These are phyloP conservation scores for Cepaea nemoralis DNA, from an alignment of 1,140 invertebrate species.

Conservation along the genomic window DNA sequence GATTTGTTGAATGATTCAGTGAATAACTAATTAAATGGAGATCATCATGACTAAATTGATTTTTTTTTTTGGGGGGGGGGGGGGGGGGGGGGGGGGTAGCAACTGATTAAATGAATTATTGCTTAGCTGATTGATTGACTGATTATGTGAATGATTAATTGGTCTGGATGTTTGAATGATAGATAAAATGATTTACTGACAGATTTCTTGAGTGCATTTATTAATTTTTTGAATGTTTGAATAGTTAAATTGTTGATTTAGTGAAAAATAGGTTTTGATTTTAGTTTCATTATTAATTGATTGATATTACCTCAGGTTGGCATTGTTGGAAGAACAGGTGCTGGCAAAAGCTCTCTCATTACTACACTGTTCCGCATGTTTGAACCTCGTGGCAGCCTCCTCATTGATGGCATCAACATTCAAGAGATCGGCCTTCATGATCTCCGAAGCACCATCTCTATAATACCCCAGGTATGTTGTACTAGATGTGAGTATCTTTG, in stretches of 20 bases:
- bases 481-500: too few relatives aligned
- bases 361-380: conserved; percentile 84
- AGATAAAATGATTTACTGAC: neutral
- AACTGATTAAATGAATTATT: neutral
- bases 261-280: neutral
- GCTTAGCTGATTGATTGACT: neutral
- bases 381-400: conserved; percentile 75
- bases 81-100: too few relatives aligned
- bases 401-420: conserved; percentile 62
- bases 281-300: neutral
- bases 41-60: too few relatives aligned
- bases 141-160: neutral
- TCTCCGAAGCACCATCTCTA: conserved; percentile 73
- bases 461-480: conserved; percentile 74
- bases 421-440: conserved; percentile 72
- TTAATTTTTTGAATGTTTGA: too few relatives aligned
- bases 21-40: too few relatives aligned
- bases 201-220: too few relatives aligned
- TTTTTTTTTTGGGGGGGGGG: too few relatives aligned
- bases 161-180: neutral
- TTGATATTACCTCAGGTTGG: conserved; percentile 66
- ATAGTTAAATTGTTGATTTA: neutral
- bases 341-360: conserved; percentile 75
- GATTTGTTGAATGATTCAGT: neutral
- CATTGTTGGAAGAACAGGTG: conserved; percentile 77